Conservation (phyloP, 2,113 vertebrate genomes). For the Bos javanicus region DNA sequence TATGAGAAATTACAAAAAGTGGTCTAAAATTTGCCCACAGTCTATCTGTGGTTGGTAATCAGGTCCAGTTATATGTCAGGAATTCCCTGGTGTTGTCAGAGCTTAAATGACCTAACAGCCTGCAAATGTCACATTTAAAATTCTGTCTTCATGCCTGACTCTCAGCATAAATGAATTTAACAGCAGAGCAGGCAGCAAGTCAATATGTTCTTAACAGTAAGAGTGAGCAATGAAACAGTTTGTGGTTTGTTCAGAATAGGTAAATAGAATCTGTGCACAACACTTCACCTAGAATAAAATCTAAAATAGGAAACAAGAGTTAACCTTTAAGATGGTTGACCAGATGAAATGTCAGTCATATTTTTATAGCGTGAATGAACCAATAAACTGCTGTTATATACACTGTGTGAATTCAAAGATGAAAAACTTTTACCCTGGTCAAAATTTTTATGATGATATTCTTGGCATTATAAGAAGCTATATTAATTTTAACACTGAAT, state of each 20-base stretch:
- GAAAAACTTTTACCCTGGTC: background rate
- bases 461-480: background rate
- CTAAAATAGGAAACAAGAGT: constrained; percentile 77
- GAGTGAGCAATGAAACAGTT: constrained; percentile 80
- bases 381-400: constrained; percentile 68
- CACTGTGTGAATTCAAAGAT: constrained; percentile 53
- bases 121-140: constrained; percentile 88
- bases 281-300: constrained; percentile 75
- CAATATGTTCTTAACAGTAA: constrained; percentile 83
- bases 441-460: constrained; percentile 4
- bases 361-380: constrained; percentile 77
- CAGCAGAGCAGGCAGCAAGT: constrained; percentile 84
- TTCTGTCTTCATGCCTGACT: constrained; percentile 84
- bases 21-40: constrained; percentile 68
- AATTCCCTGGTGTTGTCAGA: constrained; percentile 81
- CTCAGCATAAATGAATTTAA: constrained; percentile 87
- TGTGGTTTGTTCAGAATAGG: constrained; percentile 80
- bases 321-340: constrained; percentile 81
- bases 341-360: constrained; percentile 80
- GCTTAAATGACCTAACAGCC: constrained; percentile 84
- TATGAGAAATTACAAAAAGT: constrained; percentile 67
- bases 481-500: constrained; percentile 32
- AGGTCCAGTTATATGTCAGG: constrained; percentile 82
- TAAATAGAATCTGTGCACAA: constrained; percentile 79
- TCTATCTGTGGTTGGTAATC: constrained; percentile 79